phyloP scores from a whole-genome alignment of 2,888 invertebrate species.

The Caenorhabditis uteleia region DNA sequence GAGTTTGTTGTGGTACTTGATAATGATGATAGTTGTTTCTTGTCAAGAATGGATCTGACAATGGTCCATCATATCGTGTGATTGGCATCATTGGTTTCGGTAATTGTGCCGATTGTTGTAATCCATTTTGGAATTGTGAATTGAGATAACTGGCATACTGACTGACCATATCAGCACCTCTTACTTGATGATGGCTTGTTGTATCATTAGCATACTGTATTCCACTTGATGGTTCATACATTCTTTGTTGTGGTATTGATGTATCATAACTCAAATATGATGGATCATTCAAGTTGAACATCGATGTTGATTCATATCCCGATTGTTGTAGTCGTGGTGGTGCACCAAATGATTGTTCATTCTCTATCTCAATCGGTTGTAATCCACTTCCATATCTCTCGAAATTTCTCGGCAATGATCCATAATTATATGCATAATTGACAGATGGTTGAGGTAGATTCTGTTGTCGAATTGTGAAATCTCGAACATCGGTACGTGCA shows the following conservation, averaged over 20 bases:
- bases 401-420: constrained; percentile 65
- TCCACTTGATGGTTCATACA: not conserved
- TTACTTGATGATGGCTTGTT: constrained; percentile 11
- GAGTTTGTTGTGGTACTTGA: no score
- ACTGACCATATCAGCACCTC: constrained; percentile 53
- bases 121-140: constrained; percentile 58
- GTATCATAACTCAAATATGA: constrained; percentile 6
- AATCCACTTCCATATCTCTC: constrained; percentile 48
- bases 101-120: constrained; percentile 21
- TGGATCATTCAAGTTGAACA: constrained; percentile 33
- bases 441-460: constrained; percentile 23
- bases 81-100: constrained; percentile 38
- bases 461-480: constrained; percentile 48
- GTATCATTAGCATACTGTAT: constrained; percentile 28
- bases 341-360: constrained; percentile 58
- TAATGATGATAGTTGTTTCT: not conserved
- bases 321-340: constrained; percentile 22
- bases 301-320: constrained; percentile 27
- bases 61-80: constrained; percentile 43
- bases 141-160: constrained; percentile 69
- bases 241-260: no score
- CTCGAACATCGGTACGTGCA: constrained; percentile 37
- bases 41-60: constrained; percentile 40
- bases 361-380: constrained; percentile 50
- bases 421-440: constrained; percentile 52